Base-by-base conservation (phyloP, 2,113 vertebrate genomes). In the Marmota flaviventris region DNA sequence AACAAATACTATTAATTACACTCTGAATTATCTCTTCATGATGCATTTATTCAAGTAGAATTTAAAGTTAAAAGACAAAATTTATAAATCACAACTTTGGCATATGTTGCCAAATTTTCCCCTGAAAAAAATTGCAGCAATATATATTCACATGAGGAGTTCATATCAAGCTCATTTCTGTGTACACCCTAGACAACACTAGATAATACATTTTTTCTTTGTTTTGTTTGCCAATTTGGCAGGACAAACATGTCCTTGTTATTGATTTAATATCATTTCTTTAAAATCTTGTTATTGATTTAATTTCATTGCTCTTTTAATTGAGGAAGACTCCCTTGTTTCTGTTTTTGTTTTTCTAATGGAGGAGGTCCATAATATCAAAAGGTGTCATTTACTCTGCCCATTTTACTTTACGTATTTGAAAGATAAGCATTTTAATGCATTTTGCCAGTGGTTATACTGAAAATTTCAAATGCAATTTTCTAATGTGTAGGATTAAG, bases 1-100 rank as follows among this genome's bases (percentile, higher is more conserved):
- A 63, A 94, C 70, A 27, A 86, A 70, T 79, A 91, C 48, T 95
- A 89, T 70, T n/a, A 86, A 70, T 82, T 70, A 45, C 20, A 76
- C 61, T 85, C 24, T 32, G 95, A 90, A 86, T 73, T 92, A 78
- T 83, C 95, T 96, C 18, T 70, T 89, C 79, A 89, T 45, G 18
- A 53, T 39, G 73, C 39, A 65, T 87, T 96, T 51, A 18, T 67
- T 88, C 56, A 92, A 67, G 45, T 90, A 67, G 42, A 97, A 93
- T 89, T 85, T 63, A 76, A 84, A 56, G 48, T 96, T 42, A 92
- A 93, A 83, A 95, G 11, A 84, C 70, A 97, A 91, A 70, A 70
- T 48, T 75, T 24, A 61, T 89, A 83, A 95, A 85, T 84, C 87
- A 96, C 37, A n/a, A 4, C 32, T 96, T 91, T 69, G 37, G 29